Evolutionary conservation across 1,140 invertebrate genomes (phyloP).

Genomic region (Trichonephila inaurata): DNA sequence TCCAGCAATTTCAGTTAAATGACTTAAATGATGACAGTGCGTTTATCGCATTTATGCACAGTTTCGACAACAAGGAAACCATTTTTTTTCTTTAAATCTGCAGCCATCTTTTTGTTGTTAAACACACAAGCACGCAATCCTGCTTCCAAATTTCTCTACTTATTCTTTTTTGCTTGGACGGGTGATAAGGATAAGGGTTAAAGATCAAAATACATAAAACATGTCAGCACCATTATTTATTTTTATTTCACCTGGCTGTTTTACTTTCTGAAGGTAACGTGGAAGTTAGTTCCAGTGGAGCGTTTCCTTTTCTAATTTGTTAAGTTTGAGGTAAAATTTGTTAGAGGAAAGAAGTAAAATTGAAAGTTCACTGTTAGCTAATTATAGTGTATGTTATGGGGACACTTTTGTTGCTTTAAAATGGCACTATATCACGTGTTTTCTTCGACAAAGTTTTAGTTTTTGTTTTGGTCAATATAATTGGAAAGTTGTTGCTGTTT

Average conservation of each 20-base stretch:
- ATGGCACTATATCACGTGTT: not conserved
- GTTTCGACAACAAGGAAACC: slow-evolving; percentile 9
- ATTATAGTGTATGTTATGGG: not conserved
- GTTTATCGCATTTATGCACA: slow-evolving; percentile 2
- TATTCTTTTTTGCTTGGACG: not conserved
- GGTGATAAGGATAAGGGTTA: slow-evolving; percentile 8
- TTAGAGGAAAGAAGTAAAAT: not conserved
- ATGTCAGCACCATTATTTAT: slow-evolving; percentile 35
- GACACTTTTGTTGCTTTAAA: not conserved
- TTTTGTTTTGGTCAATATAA: too few relatives aligned
- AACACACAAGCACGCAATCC: not conserved
- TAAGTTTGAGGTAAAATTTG: not conserved
- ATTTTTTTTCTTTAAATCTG: not conserved
- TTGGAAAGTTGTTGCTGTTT: too few relatives aligned
- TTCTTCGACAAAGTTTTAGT: too few relatives aligned
- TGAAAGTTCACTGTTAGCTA: not conserved
- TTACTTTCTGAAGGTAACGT: not conserved
- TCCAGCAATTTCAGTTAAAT: not conserved
- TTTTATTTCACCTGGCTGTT: slow-evolving; percentile 9
- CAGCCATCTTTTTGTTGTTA: not conserved
- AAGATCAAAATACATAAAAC: slow-evolving; percentile 36
- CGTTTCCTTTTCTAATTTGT: not conserved
- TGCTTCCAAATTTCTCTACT: not conserved
- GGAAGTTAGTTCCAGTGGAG: not conserved
- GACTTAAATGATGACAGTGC: not conserved